Base-by-base conservation (phyloP, 1,140 invertebrate genomes). In the Psix sp. region DNA sequence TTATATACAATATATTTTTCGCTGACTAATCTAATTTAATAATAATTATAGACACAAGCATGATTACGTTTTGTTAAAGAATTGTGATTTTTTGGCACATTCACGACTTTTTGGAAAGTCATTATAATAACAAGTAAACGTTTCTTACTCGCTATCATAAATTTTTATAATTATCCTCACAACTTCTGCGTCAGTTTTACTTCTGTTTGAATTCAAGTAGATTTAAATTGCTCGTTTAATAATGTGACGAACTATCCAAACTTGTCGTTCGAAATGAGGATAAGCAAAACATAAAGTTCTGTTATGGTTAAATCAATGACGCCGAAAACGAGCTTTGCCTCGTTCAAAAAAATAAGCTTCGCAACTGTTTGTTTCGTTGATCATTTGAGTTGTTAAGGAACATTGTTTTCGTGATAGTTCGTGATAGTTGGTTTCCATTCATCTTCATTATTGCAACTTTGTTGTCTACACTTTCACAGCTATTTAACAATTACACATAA, bases 41-140 rank as follows among this genome's bases (percentile, higher is more conserved):
- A 68, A 68, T 39, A 68, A 52, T 63, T 63, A 72, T 33, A 38
- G 52, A 65, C 36, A 73, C 39, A 73, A 66, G 54, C 51, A 46
- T 43, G 26, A 10, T 52, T 65, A 60, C 16, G 20, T 46, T 11
- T 52, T 46, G 43, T 51, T 65, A 10, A 39, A 57, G 39, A 62
- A 56, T 62, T 46, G 16, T 60, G 31, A 18, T 52, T 68, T 24
- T 66, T 73, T 73, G 70, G 70, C 70, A 73, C 70, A 73, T 73
- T 73, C 52, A 52, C 54, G 70, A 73, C 70, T 73, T 66, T 39
- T 65, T 26, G 29, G 9, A 65, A 54, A 72, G 60, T 66, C 60
- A 29, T 29, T 1, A 29, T 29, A 9, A 24, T 26, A 59, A 68
- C 33, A 59, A 68, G 59, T 29, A 68, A 51, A 67, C 38, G 49